phyloP scores from a whole-genome alignment of 2,888 invertebrate genomes.

The Crocallis elinguaria region DNA sequence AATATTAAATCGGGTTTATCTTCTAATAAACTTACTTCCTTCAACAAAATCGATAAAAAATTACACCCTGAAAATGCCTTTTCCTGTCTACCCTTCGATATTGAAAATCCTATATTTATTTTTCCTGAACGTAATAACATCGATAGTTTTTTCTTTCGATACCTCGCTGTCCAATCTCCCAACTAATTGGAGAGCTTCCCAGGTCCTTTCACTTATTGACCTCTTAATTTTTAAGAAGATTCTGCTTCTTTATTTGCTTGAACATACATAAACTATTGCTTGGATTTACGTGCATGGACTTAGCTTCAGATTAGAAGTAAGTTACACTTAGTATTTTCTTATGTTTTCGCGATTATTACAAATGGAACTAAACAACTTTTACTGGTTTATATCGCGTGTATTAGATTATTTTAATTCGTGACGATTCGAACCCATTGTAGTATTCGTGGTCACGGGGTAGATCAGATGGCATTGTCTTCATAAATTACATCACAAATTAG shows the following conservation, averaged over 20 bases:
- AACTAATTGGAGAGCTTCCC: constrained; percentile 17
- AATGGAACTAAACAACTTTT: too few species aligned
- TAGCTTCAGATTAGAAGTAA: too few species aligned
- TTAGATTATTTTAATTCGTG: too few species aligned
- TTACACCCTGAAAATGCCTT: neutral
- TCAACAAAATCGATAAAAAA: neutral
- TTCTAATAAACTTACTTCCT: neutral
- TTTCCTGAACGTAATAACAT: constrained; percentile 7
- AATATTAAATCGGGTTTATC: neutral
- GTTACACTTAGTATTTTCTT: too few species aligned
- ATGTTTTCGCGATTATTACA: too few species aligned
- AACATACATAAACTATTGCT: too few species aligned
- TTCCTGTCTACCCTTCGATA: constrained; percentile 3
- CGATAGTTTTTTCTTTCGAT: constrained; percentile 21
- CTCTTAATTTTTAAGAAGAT: neutral
- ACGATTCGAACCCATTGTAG: too few species aligned
- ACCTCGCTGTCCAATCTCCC: constrained; percentile 10
- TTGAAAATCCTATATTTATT: constrained; percentile 19
- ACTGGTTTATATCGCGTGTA: too few species aligned
- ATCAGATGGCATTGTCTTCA: too few species aligned
- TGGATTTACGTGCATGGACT: too few species aligned
- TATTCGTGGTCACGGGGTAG: too few species aligned
- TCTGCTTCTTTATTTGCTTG: neutral
- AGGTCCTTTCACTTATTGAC: neutral
- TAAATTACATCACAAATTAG: too few species aligned